Conservation (phyloP, 2,888 invertebrate species). For the Trachelus stipa region DNA sequence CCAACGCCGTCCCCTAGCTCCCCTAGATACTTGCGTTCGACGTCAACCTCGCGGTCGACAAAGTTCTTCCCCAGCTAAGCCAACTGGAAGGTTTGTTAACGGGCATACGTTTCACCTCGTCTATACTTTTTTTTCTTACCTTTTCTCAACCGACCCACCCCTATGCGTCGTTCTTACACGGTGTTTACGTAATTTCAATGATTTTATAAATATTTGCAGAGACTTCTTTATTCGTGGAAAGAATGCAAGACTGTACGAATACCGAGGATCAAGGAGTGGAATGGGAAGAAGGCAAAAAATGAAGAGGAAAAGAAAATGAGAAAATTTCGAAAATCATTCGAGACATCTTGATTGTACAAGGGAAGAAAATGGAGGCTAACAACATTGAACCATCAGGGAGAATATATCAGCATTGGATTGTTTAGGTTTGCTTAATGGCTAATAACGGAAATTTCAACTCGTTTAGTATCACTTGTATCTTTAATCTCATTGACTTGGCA, state of each 20-base stretch:
- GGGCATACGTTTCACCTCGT: background rate
- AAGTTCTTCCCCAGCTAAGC: conserved; percentile 6
- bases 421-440: conserved; percentile 45
- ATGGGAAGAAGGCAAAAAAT: background rate
- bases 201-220: background rate
- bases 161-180: too few relatives aligned
- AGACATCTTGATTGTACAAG: background rate
- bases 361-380: background rate
- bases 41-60: conserved; percentile 21
- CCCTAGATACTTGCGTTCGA: conserved; percentile 11
- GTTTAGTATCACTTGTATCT: conserved; percentile 65
- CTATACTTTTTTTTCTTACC: background rate
- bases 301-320: background rate
- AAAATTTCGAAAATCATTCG: background rate
- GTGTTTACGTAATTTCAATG: background rate
- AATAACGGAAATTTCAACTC: conserved; percentile 60
- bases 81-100: background rate
- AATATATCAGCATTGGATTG: background rate
- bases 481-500: conserved; percentile 37
- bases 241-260: background rate
- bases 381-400: background rate
- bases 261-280: background rate
- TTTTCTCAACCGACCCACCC: background rate
- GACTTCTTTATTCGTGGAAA: background rate
- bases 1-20: conserved; percentile 4